Evolutionary conservation across 2,113 vertebrate genomes (phyloP), one percentile per base, ranked within the genome.

Genomic region (Lipophrys pholis): DNA sequence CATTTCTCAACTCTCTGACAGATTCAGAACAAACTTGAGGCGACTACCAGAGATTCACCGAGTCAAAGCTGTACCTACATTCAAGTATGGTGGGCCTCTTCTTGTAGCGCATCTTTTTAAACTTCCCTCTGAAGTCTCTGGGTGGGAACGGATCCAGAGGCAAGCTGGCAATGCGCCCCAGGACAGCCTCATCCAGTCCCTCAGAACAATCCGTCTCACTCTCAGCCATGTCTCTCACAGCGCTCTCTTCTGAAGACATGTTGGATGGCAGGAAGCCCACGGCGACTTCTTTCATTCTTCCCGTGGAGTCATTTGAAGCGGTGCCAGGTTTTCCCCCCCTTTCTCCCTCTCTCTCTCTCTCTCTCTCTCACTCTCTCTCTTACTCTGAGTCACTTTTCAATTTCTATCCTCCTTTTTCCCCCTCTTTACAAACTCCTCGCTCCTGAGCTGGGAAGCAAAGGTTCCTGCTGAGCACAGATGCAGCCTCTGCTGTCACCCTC

Each of bases 41-140:
- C 4, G 21, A 30, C 21, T 2, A 30, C 21, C 21, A 30, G 21
- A 30, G 21, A 50, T 40, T 50, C 11, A 17, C 12, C 15, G 40
- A 67, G 39, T 48, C 51, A 45, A 50, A 76, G 65, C 49, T 16
- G 42, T 56, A 90, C 96, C 91, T 97, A 99, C 97, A 95, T 97
- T 95, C 93, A 88, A 99, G 95, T 90, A 99, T 89, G 77, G 96
- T 95, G 63, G 97, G 96, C 90, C 97, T 95, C 93, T 96, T 97
- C 93, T 92, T 96, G 7, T 92, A 80, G 43, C 94, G 94, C 71
- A 96, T 96, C 85, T 94, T 95, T 81, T 94, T 94, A 89, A 95
- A 91, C 80, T 91, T 96, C 80, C 94, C 95, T 81, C 94, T 94
- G 80, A 92, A 91, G 87, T 96, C 94, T 80, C 73, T 68, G 61